Base-by-base conservation (phyloP, 1,140 invertebrate species). In the Drosophila lacertosa region DNA sequence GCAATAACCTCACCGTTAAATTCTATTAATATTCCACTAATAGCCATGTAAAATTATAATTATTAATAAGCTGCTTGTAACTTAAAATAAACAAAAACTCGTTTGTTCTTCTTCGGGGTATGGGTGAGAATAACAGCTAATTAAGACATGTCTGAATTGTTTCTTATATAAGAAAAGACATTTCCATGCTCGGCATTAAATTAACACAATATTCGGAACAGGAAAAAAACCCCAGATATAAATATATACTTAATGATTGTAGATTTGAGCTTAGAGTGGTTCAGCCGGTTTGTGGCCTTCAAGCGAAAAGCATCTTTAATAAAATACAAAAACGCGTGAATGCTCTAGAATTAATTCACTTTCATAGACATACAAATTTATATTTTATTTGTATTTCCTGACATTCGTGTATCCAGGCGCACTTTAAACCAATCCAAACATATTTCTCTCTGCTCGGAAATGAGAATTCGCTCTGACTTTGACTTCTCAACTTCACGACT, bases 231-330 rank as follows among this genome's bases (percentile, higher is more conserved):
- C 20, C 6, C 18, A 42, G 16, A 47, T 35, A 33, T 13, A 64
- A 64, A 55, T 26, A 58, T 42, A 20, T 32, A 40, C 40, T 65
- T 65, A 37, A 40, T 47, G 44, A 40, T 40, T 53, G 50, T 57
- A 39, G 7, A 44, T 50, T 65, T 39, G 7, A 24, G 20, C 37
- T 11, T 18, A 10, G 51, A 76, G 64, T 74, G 65, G 74, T 45
- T 69, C 37, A 54, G 58, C 74, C 62, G 57, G 66, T 80, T 74
- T 13, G 18, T 60, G 22, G 55, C 77, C 71, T 80, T 80, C 71
- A 59, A 55, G 39, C 15, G 18, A 5, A 55, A 35, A 39, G 20
- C 47, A 51, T 35, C 29, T 29, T 40, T 37, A 22, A 24, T 33
- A 42, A n/a, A 44, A 35, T 18, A 18, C 20, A 39, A n/a, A 32